phyloP scores from a whole-genome alignment of 2,888 invertebrate genomes.

The Caenorhabditis drosophilae region DNA sequence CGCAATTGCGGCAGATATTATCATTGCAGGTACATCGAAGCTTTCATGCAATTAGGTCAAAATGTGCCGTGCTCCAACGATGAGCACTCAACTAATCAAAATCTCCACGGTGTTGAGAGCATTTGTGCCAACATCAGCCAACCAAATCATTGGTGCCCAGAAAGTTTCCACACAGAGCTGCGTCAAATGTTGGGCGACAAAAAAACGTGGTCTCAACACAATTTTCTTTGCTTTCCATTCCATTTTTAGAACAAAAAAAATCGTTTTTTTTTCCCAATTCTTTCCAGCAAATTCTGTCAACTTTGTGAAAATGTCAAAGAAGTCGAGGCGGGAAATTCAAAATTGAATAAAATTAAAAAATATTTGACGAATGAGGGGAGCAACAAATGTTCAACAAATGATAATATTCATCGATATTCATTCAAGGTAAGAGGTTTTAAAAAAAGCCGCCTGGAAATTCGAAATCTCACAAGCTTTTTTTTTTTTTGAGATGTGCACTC shows the following conservation, averaged over 20 bases:
- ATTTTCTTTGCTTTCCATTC: slow-evolving; percentile 3
- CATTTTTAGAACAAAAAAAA: neutral
- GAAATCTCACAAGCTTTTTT: too few species aligned
- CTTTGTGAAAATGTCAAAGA: slow-evolving; percentile 53
- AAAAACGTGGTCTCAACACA: slow-evolving; percentile 47
- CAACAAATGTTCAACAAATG: slow-evolving; percentile 37
- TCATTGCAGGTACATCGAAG: slow-evolving; percentile 62
- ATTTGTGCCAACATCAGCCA: slow-evolving; percentile 58
- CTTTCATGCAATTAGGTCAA: slow-evolving; percentile 58
- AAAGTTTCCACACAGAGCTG: slow-evolving; percentile 51
- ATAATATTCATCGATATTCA: slow-evolving; percentile 37
- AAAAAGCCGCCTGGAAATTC: neutral
- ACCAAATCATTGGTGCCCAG: slow-evolving; percentile 55
- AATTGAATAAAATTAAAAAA: slow-evolving; percentile 33
- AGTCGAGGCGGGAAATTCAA: slow-evolving; percentile 32
- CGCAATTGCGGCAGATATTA: too few species aligned
- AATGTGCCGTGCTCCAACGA: slow-evolving; percentile 61
- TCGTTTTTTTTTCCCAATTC: neutral
- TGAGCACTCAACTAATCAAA: slow-evolving; percentile 34
- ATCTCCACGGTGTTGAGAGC: slow-evolving; percentile 34
- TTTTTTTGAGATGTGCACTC: slow-evolving; percentile 56
- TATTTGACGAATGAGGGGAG: slow-evolving; percentile 41
- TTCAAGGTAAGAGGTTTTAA: slow-evolving; percentile 39
- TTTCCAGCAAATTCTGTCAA: slow-evolving; percentile 58
- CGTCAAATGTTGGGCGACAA: slow-evolving; percentile 52